These are phyloP conservation scores for Arvicanthis niloticus DNA, from an alignment of 2,113 vertebrate species.

Conservation along the genomic window DNA sequence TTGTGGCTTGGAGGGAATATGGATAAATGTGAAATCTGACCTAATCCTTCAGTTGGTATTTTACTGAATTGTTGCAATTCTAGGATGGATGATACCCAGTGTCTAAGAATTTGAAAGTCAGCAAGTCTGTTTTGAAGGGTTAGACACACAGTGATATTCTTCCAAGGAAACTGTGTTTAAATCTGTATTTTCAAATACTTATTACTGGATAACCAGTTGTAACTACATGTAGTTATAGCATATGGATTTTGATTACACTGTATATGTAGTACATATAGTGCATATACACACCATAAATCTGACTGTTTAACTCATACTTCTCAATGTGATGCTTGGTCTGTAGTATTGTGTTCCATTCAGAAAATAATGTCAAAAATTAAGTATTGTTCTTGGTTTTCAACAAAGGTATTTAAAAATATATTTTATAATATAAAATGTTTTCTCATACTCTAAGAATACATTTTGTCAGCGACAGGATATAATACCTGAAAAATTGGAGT, in stretches of 20 bases:
- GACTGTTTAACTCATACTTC: neutral
- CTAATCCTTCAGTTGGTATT: neutral
- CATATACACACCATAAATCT: neutral
- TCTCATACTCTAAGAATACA: neutral
- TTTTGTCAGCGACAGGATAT: neutral
- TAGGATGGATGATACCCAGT: neutral
- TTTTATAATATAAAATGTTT: neutral
- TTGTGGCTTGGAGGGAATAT: neutral
- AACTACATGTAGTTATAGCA: neutral
- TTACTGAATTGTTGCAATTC: neutral
- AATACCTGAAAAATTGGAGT: neutral
- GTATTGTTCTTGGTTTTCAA: neutral
- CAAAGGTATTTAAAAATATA: neutral
- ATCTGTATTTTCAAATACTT: neutral
- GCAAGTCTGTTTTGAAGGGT: neutral
- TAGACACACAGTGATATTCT: neutral
- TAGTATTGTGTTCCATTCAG: neutral
- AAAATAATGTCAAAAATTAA: neutral
- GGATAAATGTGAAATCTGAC: neutral
- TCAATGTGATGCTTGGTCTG: neutral
- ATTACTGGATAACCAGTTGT: neutral
- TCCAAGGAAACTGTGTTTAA: neutral
- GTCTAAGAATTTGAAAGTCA: constrained; percentile 30
- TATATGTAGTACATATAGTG: neutral
- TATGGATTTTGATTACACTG: neutral